A percentile compares a stretch with the other conserved stretches of the same genome.
Evolutionary conservation across 2,113 vertebrate species (phyloP).

Genomic region (Phodopus roborovskii): DNA sequence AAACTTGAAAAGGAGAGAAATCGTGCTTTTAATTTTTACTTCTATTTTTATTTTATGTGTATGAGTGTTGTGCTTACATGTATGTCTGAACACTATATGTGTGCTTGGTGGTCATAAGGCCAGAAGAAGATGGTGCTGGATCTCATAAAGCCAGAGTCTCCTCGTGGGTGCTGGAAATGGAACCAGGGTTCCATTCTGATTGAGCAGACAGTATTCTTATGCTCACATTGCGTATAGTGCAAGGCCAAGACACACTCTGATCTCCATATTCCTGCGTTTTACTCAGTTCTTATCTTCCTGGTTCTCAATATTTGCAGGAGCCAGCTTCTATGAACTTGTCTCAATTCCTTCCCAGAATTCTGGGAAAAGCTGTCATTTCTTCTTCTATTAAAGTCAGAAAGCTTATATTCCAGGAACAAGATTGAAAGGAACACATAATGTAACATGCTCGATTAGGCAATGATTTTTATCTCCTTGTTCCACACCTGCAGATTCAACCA

Average conservation of each 20-base stretch:
- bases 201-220: neutral
- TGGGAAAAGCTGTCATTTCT: constrained; percentile 49
- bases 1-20: neutral
- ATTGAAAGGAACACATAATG: constrained; percentile 1
- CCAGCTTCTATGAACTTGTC: neutral
- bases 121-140: neutral
- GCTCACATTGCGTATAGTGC: neutral
- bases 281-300: neutral
- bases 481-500: neutral
- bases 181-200: neutral
- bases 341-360: constrained; percentile 18
- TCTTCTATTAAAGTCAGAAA: constrained; percentile 48
- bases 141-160: neutral
- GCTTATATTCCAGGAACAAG: neutral
- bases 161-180: neutral
- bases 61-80: neutral
- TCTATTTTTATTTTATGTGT: neutral
- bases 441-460: constrained; percentile 63
- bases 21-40: too few relatives aligned
- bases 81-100: neutral
- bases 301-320: neutral
- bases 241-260: neutral
- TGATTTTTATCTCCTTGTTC: neutral
- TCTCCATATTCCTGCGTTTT: constrained; percentile 10
- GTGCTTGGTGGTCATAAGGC: neutral